A percentile compares a stretch with the other conserved stretches of the same genome.
These are phyloP conservation scores for Phylloscopus trochiloides DNA, from an alignment of 2,113 vertebrate species.

Conservation along the genomic window DNA sequence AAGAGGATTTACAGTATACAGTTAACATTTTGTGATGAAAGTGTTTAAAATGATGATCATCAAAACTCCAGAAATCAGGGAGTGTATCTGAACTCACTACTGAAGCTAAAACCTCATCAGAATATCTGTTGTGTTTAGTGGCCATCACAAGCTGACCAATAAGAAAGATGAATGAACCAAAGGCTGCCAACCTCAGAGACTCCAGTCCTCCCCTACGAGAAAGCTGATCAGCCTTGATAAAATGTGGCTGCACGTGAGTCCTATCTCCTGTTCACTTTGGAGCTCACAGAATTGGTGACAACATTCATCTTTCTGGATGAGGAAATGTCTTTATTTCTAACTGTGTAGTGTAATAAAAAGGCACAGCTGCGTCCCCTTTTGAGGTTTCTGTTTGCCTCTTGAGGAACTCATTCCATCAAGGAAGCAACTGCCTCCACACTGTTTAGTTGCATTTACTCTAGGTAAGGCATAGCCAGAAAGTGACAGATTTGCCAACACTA, in stretches of 20 bases:
- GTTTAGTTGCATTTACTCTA: neutral
- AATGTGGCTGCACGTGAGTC: neutral
- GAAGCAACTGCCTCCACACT: neutral
- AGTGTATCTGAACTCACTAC: neutral
- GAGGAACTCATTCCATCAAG: neutral
- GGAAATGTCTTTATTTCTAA: neutral
- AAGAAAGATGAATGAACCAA: neutral
- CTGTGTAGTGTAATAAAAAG: neutral
- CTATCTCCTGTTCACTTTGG: neutral
- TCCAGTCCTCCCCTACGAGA: rapidly evolving
- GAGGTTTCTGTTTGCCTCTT: neutral
- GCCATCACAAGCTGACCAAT: neutral
- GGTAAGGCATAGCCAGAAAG: neutral
- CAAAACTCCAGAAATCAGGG: neutral
- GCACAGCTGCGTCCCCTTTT: neutral
- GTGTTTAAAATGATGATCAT: neutral
- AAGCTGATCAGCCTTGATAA: neutral
- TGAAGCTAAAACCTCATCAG: neutral
- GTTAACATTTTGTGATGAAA: neutral
- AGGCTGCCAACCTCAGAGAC: neutral
- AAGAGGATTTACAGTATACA: neutral
- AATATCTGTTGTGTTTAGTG: neutral
- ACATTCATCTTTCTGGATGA: neutral
- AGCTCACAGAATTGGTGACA: neutral
- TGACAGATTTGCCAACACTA: neutral